Base-by-base conservation (phyloP, 2,888 invertebrate genomes). In the Malthinus flaveolus region DNA sequence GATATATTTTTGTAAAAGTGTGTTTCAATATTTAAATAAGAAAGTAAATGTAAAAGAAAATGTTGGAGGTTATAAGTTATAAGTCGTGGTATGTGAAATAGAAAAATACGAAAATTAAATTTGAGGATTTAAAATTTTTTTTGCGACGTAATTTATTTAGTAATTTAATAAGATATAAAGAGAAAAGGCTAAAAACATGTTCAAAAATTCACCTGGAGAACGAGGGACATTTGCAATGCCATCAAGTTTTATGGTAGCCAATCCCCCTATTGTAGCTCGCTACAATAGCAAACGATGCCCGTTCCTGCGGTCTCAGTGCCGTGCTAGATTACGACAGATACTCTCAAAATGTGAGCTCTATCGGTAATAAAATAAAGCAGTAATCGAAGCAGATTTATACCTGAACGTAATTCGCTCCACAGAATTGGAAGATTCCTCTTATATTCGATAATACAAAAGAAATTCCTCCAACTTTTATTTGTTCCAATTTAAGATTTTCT, bases 371-470 rank as follows among this genome's bases (percentile, higher is more conserved):
- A 69, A 69, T 70, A 66, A 66, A 61, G 62, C 62, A 60, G 65
- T 69, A 68, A 69, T 69, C 68, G 68, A 69, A 70, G 63, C 66
- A 66, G 68, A 70, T 69, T 70, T 70, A 70, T 69, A 68, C 66
- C 67, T 62, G 64, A 62, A 66, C 63, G 66, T 67, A 68, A 62
- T 64, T 67, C 56, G 61, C 61, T 65, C 59, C 56, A 47, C 58
- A 48, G 61, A 55, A 52, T 48, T 52, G 59, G 57, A 57, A 53
- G 51, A 59, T 48, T 49, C 10, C 56, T 53, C 49, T 47, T 59
- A 56, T 52, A 48, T 56, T 45, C 56, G 57, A 59, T 58, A 51
- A 61, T 63, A 65, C 63, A 61, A 62, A 64, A 46, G 56, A 59
- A 54, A 62, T 62, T 61, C 46, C 23, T 23, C 33, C 45, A 46